Base-by-base conservation (phyloP, 2,888 invertebrate species). In the Horisme vitalbata region DNA sequence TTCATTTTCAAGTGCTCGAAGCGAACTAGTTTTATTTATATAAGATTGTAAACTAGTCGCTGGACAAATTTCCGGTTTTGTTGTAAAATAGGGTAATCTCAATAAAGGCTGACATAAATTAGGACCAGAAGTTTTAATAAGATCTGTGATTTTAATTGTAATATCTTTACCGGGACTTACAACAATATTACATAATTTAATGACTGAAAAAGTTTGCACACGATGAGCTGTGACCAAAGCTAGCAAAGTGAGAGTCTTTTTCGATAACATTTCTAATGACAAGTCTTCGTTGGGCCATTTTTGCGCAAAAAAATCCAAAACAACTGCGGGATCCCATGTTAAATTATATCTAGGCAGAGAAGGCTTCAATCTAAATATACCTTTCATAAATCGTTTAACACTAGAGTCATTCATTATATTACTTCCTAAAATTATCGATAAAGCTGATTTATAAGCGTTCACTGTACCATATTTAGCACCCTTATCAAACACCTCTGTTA, bases 301-400 rank as follows among this genome's bases (percentile, higher is more conserved):
- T 10, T 10, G 39, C 6, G 18, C 23, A 24, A 47, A 32, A 35
- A 21, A 30, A 3, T 37, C 10, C 24, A 52, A 30, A 5, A 52
- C 48, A 10, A 36, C 13, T 4, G 6, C 4, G 26, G 48, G 41
- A 34, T 47, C 41, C 47, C 52, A 52, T 1, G 49, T 53, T 5
- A 33, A 1, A 6, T 26, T 24, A 26, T 45, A 53, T 20, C 26
- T 37, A 3, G 53, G 45, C 1, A 9, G 1, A 2, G 37, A 5
- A 20, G 37, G 37, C 23, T 11, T 21, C 6, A 31, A 11, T 21
- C 14, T 38, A 8, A 13, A 30, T 6, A 38, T 14, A 9, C 48
- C 49, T 36, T 46, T 50, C 15, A 46, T 44, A 24, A 54, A 54
- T 1, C 41, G 36, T 27, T 38, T 31, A 5, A 50, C 6, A 18